Evolutionary conservation across 2,888 invertebrate genomes (phyloP), one percentile per base, ranked within the genome.

Genomic region (Formica aserva): DNA sequence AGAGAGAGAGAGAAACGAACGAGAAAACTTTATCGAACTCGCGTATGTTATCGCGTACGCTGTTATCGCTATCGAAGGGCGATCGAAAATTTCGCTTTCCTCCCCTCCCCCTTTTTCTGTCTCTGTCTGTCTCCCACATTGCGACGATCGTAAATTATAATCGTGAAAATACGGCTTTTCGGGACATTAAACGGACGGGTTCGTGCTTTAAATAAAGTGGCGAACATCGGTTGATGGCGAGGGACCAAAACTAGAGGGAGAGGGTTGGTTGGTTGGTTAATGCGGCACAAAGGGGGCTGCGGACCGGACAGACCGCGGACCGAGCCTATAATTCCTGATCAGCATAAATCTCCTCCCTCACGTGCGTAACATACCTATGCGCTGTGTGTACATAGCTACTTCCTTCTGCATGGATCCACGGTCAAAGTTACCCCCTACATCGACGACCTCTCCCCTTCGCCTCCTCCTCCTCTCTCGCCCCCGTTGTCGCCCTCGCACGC

Each of bases 121-220:
- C 18, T 78, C 74, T 1, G 15, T 67, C 32, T n/a, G 32, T 35
- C 38, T 15, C 38, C 22, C 45, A 38, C 48, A 22, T 29, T 41
- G 57, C 41, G 29, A 13, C 26, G n/a, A 65, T 84, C 87, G 90
- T 91, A 89, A 92, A 92, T 92, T 92, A 92, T 91, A 92, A 92
- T 91, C 91, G 88, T 86, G 90, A 90, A 91, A 91, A 91, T 92
- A 93, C 87, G 85, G 83, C 84, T 89, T 93, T 90, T 89, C 91
- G 90, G 91, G 86, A 93, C 92, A 93, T 93, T 93, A 91, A 91
- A 84, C 92, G 89, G 83, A 78, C 69, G 75, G 83, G 62, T 65
- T 81, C 78, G 72, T 81, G 80, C 82, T 90, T 84, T 82, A 88
- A 88, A 89, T 88, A 91, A 90, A 89, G 85, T 85, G 85, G 82